Base-by-base conservation (phyloP, 2,113 vertebrate species). In the Mola mola region DNA sequence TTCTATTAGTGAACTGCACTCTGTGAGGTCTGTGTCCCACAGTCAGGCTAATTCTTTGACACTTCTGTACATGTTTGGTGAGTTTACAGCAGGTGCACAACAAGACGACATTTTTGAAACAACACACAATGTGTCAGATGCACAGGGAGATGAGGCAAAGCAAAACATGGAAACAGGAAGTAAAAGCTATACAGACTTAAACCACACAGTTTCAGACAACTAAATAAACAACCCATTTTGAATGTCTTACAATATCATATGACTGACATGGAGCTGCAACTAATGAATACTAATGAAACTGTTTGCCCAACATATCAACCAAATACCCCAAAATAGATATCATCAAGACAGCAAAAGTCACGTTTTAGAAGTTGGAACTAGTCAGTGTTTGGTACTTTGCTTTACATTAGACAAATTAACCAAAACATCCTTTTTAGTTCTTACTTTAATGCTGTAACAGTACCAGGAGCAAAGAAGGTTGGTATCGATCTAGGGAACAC, bases 11-110 rank as follows among this genome's bases (percentile, higher is more conserved):
- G 63, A 44, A 37, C 26, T 3, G 22, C 75, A 58, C 50, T 40
- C 66, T 78, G 72, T 78, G 81, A 77, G 77, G 81, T 81, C 75
- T n/a, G 38, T 28, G 16, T 68, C 47, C 70, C 64, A 44, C 49
- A 31, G 16, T 12, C 40, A 11, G 43, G 29, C 59, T 67, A n/a
- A 72, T 46, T 65, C 46, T 59, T 56, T 33, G 36, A 70, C 60
- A 67, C 42, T 66, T 63, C n/a, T 49, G 44, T 21, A 67, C 53
- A 70, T 24, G 56, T 67, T 79, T 25, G 34, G 4, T 17, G 22
- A 40, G 11, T 44, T 33, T 17, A 40, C 24, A 12, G 58, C 67
- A 83, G 72, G 58, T 68, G 60, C 44, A 65, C 20, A 29, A 34
- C 29, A 51, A 44, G 48, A 34, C 6, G 0, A 20, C 20, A 46